These are phyloP conservation scores for Papilio protenor DNA, from an alignment of 2,888 invertebrate species.

Conservation along the genomic window DNA sequence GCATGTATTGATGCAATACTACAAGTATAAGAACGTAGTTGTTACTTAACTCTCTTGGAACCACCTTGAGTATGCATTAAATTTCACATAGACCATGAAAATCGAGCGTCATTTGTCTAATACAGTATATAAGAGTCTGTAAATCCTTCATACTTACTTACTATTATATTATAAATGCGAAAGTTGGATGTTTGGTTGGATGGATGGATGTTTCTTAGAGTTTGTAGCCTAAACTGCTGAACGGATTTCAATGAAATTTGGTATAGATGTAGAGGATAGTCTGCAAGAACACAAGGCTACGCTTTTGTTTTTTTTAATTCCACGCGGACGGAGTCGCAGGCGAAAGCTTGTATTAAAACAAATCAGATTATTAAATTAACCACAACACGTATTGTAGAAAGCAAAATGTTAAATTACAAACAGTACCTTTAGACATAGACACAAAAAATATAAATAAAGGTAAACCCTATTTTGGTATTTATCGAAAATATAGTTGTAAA, in stretches of 20 bases:
- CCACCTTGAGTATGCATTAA: too few species aligned
- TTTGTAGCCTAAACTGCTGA: too few species aligned
- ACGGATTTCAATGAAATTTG: too few species aligned
- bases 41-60: not conserved
- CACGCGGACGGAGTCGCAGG: too few species aligned
- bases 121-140: not conserved
- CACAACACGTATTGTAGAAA: not conserved
- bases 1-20: not conserved
- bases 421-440: not conserved
- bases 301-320: too few species aligned
- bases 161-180: too few species aligned
- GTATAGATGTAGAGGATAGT: too few species aligned
- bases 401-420: not conserved
- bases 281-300: too few species aligned
- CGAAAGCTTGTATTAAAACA: too few species aligned
- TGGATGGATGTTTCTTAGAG: too few species aligned
- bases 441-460: not conserved
- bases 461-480: not conserved
- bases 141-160: not conserved
- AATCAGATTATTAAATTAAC: not conserved
- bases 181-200: too few species aligned
- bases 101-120: not conserved
- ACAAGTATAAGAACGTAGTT: too few species aligned
- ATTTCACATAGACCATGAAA: not conserved
- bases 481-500: slow-evolving; percentile 6